Percentiles rank a stretch among this genome's conserved stretches.
Conservation (phyloP, 2,888 invertebrate species). For the Tholera decimalis region DNA sequence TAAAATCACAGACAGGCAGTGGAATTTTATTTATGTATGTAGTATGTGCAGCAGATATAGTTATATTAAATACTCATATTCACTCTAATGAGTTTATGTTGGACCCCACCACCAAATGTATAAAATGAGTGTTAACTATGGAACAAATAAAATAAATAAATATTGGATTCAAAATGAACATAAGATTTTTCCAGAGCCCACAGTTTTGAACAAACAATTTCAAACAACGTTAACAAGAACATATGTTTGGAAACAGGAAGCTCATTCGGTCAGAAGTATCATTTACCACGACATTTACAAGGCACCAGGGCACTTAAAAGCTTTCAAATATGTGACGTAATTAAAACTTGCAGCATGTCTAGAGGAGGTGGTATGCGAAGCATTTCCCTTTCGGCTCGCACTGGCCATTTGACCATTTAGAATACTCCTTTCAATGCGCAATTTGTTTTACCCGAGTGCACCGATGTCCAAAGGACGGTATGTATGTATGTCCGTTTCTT, state of each 20-base stretch:
- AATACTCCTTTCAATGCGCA: constrained; percentile 15
- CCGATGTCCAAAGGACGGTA: no score
- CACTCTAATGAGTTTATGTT: no score
- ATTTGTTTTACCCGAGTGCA: constrained; percentile 15
- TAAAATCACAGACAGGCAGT: no score
- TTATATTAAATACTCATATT: no score
- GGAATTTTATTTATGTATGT: no score
- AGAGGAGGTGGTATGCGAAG: constrained; percentile 32
- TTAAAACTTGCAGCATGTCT: constrained; percentile 52
- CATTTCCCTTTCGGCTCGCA: constrained; percentile 45
- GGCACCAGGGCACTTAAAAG: constrained; percentile 44
- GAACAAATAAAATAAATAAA: no score
- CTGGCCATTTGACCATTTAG: constrained; percentile 21
- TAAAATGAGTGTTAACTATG: no score
- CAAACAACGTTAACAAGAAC: not conserved
- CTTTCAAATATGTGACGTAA: constrained; percentile 53
- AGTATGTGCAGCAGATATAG: no score
- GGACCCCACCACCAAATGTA: no score
- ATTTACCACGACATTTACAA: constrained; percentile 50
- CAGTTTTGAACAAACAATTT: constrained; percentile 14
- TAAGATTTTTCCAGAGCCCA: no score
- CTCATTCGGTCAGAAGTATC: constrained; percentile 41
- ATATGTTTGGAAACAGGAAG: constrained; percentile 47
- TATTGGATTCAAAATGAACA: no score
- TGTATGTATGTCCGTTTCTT: no score